Evolutionary conservation across 2,113 vertebrate species (phyloP), one percentile per base, ranked within the genome.

Genomic region (Amblyopsis rosae): DNA sequence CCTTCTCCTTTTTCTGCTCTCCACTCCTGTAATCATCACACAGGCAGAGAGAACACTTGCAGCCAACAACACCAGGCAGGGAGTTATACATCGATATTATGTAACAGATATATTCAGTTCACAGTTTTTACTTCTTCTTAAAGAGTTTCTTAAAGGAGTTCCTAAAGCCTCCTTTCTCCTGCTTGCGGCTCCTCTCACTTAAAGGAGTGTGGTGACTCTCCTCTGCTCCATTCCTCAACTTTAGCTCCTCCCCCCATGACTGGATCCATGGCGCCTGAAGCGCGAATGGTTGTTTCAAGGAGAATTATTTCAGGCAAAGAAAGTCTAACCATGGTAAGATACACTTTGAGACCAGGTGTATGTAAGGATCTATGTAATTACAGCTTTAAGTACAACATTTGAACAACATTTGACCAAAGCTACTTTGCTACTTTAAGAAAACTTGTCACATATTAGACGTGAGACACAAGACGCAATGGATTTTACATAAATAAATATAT

Each of bases 121-220:
- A 19, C 71, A 77, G 62, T 86, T 89, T 91, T 95, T 89, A 99
- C 96, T 96, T 99, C 90, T 98, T 98, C 92, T 96, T 99, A 93
- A 99, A 99, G 88, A 99, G 95, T 79, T 97, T 98, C 92, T 96
- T 96, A 90, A 99, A 98, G 59, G 97, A 99, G 91, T 93, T 98
- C 65, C 97, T 95, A 85, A 99, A 97, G 63, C 96, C 95, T 91
- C 96, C 96, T 91, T 95, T 96, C 87, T 97, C 97, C 89, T 94
- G 93, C 86, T 96, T 96, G 4, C 95, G 93, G 84, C 94, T 95
- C 81, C 95, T 94, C 81, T 97, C 95, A 70, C 95, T 96, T 89
- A 98, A 94, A 80, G 94, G 92, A 60, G 94, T 93, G 89, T 96
- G 96, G 74, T 93, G 92, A 70, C 83, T 92, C 75, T 95, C 93